Base-by-base conservation (phyloP, 2,888 invertebrate species). In the Orthonychiurus folsomi region DNA sequence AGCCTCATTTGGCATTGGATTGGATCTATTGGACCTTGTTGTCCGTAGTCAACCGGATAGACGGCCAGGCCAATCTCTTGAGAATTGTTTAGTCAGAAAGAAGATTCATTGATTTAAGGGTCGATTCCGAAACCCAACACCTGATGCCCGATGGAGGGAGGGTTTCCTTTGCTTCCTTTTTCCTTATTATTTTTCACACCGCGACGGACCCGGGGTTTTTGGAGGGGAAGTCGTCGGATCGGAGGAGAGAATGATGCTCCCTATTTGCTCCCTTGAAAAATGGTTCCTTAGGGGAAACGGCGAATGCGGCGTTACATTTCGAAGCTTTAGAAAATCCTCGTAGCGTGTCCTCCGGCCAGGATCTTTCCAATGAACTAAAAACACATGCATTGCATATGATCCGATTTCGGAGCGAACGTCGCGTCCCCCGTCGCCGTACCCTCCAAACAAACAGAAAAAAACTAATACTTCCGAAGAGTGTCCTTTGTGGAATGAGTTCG, bases 81-180 rank as follows among this genome's bases (percentile, higher is more conserved):
- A 65, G 65, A 62, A 62, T 65, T 65, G 62, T 63, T 63, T 63
- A 57, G 50, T 54, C 25, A 21, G 9, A 50, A 50, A 60, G 62
- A 63, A 63, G 65, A 65, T 62, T 65, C 65, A 65, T 65, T 65
- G 65, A 65, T 65, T 65, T 65, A 65, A 63, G 65, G 65, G 65
- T 65, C 62, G 65, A 60, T 62, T 59, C 56, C 25, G 62, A 62
- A 60, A 56, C 64, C 48, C 24, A 58, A 63, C 65, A 65, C 65
- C 65, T 65, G 65, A 65, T 65, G 65, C 65, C 65, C 65, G 54
- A 48, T 27, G 54, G 47, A 15, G 27, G 26, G 50, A n/a, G n/a
- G n/a, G n/a, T n/a, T n/a, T n/a, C n/a, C n/a, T n/a, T n/a, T n/a
- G n/a, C n/a, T n/a, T 60, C 56, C 60, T 56, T 65, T 65, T 65